Conservation (phyloP, 2,797 vertebrate genomes). For the Megaceryle alcyon region DNA sequence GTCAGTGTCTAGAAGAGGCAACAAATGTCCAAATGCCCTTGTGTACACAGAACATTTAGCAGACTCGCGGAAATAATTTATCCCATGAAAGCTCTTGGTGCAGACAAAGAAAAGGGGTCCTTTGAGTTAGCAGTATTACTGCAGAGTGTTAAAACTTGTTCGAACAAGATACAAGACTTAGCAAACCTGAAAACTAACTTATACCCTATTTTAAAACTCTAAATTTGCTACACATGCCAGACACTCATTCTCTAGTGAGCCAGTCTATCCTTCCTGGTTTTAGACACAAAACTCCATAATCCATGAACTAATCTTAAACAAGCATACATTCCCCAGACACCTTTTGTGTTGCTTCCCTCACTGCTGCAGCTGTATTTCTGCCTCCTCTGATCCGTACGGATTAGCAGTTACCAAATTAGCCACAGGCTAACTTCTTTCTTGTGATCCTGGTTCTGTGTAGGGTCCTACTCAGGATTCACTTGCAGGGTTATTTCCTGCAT, state of each 20-base stretch:
- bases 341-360: neutral
- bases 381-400: neutral
- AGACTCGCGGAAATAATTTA: neutral
- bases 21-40: neutral
- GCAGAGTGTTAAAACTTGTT: neutral
- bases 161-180: neutral
- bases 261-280: neutral
- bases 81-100: neutral
- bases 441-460: accelerated
- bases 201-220: neutral
- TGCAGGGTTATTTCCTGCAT: neutral
- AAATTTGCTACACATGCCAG: neutral
- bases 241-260: neutral
- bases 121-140: neutral
- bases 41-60: neutral
- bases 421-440: neutral
- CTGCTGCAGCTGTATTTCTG: neutral
- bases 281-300: neutral
- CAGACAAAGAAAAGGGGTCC: neutral
- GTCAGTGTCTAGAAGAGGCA: neutral
- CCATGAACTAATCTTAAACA: neutral
- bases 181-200: neutral
- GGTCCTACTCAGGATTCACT: neutral
- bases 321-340: neutral
- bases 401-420: neutral